Base-by-base conservation (phyloP, 2,888 invertebrate species). In the Clusia tigrina region DNA sequence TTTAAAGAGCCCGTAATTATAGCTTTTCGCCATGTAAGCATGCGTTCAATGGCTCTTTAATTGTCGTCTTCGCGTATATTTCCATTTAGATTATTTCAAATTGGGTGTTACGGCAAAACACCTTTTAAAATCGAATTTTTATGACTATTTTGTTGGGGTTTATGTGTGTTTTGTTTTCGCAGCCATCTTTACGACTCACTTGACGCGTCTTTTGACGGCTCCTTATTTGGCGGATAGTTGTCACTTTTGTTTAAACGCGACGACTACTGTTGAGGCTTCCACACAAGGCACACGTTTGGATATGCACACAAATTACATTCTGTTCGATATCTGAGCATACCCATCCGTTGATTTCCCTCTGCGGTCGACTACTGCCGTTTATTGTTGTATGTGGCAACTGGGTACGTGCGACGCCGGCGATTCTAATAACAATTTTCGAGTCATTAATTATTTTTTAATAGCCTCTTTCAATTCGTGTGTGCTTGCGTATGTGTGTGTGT, bases 311-410 rank as follows among this genome's bases (percentile, higher is more conserved):
- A 32, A 32, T 32, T 32, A 32, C 6, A 32, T 32, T 32, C n/a
- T n/a, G n/a, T n/a, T n/a, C n/a, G n/a, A n/a, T n/a, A n/a, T n/a
- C n/a, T n/a, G n/a, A n/a, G n/a, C n/a, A n/a, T n/a, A n/a, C n/a
- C n/a, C n/a, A n/a, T n/a, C n/a, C n/a, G n/a, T n/a, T n/a, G n/a
- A n/a, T n/a, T n/a, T n/a, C n/a, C n/a, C n/a, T n/a, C n/a, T n/a
- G n/a, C n/a, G n/a, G n/a, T n/a, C n/a, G n/a, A n/a, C n/a, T 23
- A 42, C 62, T 62, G 26, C 60, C 58, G 60, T 61, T 61, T 61
- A 63, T 57, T 64, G 61, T 62, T n/a, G n/a, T n/a, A n/a, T n/a
- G n/a, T n/a, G n/a, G n/a, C n/a, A n/a, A n/a, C n/a, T n/a, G n/a
- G n/a, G n/a, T n/a, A 42, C 42, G 42, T 42, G 42, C 42, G 32